Percentiles rank a stretch among this genome's conserved stretches.
phyloP scores from a whole-genome alignment of 2,888 invertebrate species.

The Drosophila meridionalis region DNA sequence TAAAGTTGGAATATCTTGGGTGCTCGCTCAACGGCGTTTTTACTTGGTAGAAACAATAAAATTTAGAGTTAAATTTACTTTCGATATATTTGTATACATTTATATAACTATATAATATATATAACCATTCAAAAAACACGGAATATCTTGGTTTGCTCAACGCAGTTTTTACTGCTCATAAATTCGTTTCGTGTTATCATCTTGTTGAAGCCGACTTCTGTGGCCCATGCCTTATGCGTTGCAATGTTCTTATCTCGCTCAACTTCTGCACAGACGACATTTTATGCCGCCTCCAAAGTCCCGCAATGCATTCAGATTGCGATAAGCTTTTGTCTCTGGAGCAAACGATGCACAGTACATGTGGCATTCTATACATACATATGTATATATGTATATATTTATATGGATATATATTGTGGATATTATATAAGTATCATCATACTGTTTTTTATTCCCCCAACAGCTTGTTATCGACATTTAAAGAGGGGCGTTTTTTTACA shows the following conservation, averaged over 20 bases:
- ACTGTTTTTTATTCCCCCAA: constrained; percentile 8
- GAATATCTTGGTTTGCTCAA: background rate
- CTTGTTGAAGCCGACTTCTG: constrained; percentile 9
- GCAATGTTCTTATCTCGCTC: constrained; percentile 27
- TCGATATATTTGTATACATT: background rate
- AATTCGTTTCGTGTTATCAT: constrained; percentile 25
- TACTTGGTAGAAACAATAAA: background rate
- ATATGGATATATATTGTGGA: background rate
- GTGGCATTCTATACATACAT: background rate
- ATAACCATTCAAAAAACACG: too few relatives aligned
- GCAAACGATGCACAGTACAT: background rate
- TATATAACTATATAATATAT: too few relatives aligned
- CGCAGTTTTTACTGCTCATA: background rate
- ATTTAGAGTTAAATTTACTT: background rate
- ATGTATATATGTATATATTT: background rate
- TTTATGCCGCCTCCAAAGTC: constrained; percentile 6
- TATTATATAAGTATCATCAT: constrained; percentile 28
- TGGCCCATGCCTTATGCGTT: constrained; percentile 26
- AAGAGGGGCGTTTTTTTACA: constrained; percentile 50
- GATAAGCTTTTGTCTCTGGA: constrained; percentile 30
- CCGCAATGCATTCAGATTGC: constrained; percentile 14
- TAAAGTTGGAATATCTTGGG: background rate
- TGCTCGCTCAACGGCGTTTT: background rate
- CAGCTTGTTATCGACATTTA: constrained; percentile 24
- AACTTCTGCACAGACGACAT: constrained; percentile 16